A percentile compares a stretch with the other conserved stretches of the same genome.
phyloP scores from a whole-genome alignment of 1,140 invertebrate genomes.

The Ips nitidus region DNA sequence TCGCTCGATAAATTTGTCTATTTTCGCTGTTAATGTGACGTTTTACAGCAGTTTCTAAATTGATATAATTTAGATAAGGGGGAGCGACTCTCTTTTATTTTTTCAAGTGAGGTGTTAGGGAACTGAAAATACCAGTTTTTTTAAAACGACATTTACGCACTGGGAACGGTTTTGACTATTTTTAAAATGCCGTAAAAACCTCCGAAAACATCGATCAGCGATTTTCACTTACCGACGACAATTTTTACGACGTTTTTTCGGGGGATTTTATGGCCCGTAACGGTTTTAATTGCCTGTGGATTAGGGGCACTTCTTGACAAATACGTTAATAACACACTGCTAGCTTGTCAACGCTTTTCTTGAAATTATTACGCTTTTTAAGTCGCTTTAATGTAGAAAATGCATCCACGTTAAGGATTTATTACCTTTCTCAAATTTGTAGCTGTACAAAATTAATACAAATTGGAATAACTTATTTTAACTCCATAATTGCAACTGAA shows the following conservation, averaged over 20 bases:
- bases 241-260: slow-evolving; percentile 17
- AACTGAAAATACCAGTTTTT: slow-evolving; percentile 12
- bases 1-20: slow-evolving; percentile 33
- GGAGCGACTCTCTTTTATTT: slow-evolving; percentile 18
- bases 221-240: slow-evolving; percentile 25
- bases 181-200: slow-evolving; percentile 25
- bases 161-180: slow-evolving; percentile 6
- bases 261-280: slow-evolving; percentile 18
- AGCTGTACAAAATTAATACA: too few species aligned
- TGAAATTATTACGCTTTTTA: too few species aligned
- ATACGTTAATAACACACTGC: slow-evolving; percentile 13
- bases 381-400: too few species aligned
- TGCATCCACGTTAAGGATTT: too few species aligned
- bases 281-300: slow-evolving; percentile 18
- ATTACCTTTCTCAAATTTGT: too few species aligned
- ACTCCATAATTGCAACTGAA: too few species aligned
- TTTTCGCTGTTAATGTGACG: slow-evolving; percentile 28
- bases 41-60: slow-evolving; percentile 28
- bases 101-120: slow-evolving; percentile 17
- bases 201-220: slow-evolving; percentile 12
- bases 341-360: too few species aligned
- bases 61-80: slow-evolving; percentile 31
- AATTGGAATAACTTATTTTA: too few species aligned
- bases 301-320: slow-evolving; percentile 19
- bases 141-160: neutral